These are phyloP conservation scores for Spinus olivaceus DNA, from an alignment of 2,797 vertebrate genomes.

Conservation along the genomic window DNA sequence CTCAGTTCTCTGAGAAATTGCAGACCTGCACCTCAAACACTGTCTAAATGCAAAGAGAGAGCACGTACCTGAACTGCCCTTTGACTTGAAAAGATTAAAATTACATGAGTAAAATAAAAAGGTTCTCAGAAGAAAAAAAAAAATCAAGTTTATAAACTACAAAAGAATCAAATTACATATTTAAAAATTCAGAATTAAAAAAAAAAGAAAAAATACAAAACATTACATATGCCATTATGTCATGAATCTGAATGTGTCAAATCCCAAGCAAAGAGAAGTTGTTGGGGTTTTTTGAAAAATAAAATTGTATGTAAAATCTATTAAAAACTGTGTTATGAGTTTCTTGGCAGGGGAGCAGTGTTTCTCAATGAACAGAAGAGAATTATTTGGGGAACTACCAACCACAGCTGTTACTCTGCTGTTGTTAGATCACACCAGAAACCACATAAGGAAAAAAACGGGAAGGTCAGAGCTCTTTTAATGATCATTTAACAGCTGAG, in stretches of 20 bases:
- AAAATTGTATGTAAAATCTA: background rate
- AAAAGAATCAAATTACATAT: background rate
- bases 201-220: background rate
- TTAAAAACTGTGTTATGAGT: background rate
- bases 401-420: background rate
- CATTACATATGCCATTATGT: background rate
- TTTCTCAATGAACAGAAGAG: background rate
- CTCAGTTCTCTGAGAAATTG: background rate
- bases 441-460: background rate
- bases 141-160: background rate
- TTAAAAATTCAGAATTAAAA: background rate
- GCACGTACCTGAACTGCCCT: background rate
- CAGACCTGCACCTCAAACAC: background rate
- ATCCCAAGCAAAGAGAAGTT: background rate
- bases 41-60: background rate
- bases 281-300: background rate
- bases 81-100: background rate
- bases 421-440: background rate
- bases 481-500: background rate
- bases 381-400: background rate
- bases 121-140: background rate
- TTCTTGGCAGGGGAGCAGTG: background rate
- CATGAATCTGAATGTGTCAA: background rate
- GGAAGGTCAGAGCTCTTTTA: conserved; percentile 30
- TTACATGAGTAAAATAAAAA: background rate